These are phyloP conservation scores for Cheilosia vernalis DNA, from an alignment of 2,888 invertebrate species.

Conservation along the genomic window DNA sequence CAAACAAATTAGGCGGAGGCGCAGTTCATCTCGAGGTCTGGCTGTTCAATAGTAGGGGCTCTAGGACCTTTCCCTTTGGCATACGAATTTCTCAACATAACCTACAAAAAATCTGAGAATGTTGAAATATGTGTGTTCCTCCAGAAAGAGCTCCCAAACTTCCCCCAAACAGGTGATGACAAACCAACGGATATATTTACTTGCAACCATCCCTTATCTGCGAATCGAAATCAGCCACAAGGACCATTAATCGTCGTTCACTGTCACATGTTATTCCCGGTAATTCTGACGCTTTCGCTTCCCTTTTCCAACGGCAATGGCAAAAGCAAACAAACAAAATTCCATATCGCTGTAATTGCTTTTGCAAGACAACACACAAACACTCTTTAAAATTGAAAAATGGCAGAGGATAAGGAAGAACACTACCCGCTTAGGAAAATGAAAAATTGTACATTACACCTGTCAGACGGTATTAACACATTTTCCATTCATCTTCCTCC, in stretches of 20 bases:
- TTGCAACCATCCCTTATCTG: slow-evolving; percentile 4
- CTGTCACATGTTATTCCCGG: slow-evolving; percentile 55
- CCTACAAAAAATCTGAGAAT: too few species aligned
- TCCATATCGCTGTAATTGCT: slow-evolving; percentile 72
- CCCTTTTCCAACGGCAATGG: neutral
- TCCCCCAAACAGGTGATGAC: slow-evolving; percentile 26
- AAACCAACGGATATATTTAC: slow-evolving; percentile 50
- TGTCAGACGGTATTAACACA: slow-evolving; percentile 75
- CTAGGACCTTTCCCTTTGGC: too few species aligned
- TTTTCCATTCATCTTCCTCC: slow-evolving; percentile 73
- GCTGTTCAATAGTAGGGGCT: too few species aligned
- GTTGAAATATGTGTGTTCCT: too few species aligned
- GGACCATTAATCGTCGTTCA: slow-evolving; percentile 68
- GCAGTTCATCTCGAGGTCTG: too few species aligned
- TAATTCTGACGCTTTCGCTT: slow-evolving; percentile 32
- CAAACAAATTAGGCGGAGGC: too few species aligned
- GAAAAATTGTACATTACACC: slow-evolving; percentile 75
- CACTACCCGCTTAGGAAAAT: slow-evolving; percentile 60
- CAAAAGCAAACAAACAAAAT: neutral
- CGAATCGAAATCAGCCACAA: slow-evolving; percentile 22
- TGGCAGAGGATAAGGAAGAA: slow-evolving; percentile 43
- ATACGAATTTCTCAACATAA: too few species aligned
- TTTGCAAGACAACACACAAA: slow-evolving; percentile 37
- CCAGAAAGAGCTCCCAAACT: too few species aligned
- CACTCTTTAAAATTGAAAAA: slow-evolving; percentile 52